Conservation (phyloP, 2,113 vertebrate species). For the Lutjanus erythropterus region DNA sequence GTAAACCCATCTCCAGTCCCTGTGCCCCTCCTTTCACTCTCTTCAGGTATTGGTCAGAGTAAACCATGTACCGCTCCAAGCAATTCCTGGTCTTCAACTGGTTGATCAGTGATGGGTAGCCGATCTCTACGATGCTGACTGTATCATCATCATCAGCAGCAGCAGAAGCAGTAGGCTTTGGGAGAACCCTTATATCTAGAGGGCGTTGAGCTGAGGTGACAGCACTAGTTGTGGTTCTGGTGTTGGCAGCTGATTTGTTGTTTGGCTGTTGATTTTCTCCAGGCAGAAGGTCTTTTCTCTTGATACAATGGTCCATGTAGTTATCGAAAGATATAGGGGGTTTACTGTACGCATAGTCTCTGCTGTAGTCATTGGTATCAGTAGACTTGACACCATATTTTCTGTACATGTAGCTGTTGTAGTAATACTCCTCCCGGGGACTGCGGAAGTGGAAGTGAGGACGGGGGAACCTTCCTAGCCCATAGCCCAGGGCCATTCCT, state of each 20-base stretch:
- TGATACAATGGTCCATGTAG: conserved; percentile 74
- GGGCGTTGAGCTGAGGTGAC: neutral
- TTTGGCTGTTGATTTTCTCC: conserved; percentile 3
- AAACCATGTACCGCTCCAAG: conserved; percentile 76
- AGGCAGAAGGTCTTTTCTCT: conserved; percentile 65
- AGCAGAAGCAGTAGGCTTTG: neutral
- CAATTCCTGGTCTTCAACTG: conserved; percentile 83
- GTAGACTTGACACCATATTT: conserved; percentile 72
- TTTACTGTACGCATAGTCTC: conserved; percentile 71
- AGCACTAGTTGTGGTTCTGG: neutral
- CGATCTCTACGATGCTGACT: conserved; percentile 83
- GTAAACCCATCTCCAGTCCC: conserved; percentile 15
- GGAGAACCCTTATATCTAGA: too few relatives aligned
- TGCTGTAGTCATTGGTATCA: conserved; percentile 69
- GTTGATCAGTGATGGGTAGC: conserved; percentile 82
- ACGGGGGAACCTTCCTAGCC: conserved; percentile 78
- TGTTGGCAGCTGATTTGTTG: neutral
- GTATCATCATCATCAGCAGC: conserved; percentile 55
- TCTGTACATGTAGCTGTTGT: conserved; percentile 84
- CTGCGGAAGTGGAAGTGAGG: conserved; percentile 77
- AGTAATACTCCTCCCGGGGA: conserved; percentile 75
- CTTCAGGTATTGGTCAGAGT: conserved; percentile 64
- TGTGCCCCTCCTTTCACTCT: conserved; percentile 1
- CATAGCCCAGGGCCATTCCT: conserved; percentile 83
- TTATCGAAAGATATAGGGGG: conserved; percentile 56